These are phyloP conservation scores for Apamea anceps DNA, from an alignment of 2,888 invertebrate genomes.

Conservation along the genomic window DNA sequence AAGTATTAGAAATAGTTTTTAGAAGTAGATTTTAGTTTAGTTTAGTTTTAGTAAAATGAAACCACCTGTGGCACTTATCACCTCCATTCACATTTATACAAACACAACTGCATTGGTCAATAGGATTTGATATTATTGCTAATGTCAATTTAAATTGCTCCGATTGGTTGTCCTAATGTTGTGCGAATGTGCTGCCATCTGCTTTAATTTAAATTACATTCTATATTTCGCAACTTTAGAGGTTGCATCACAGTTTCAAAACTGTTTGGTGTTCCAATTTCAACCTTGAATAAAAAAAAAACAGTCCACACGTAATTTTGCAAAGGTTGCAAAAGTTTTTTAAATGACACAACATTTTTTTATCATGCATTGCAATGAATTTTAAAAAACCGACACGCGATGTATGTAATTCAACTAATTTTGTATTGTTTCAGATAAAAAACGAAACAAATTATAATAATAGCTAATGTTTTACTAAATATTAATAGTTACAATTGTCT, in stretches of 20 bases:
- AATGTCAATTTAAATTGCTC: conserved; percentile 22
- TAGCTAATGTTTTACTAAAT: conserved; percentile 37
- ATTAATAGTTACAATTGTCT: conserved; percentile 15
- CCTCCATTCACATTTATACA: background rate
- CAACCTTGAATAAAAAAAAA: conserved; percentile 46
- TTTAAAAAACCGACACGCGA: conserved; percentile 40
- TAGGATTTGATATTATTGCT: conserved; percentile 15
- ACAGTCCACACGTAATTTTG: conserved; percentile 25
- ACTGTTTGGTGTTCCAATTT: conserved; percentile 30
- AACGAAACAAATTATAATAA: conserved; percentile 52
- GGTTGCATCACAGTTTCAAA: conserved; percentile 43
- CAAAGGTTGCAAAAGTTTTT: conserved; percentile 41
- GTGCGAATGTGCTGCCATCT: conserved; percentile 21
- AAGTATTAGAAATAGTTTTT: too few relatives aligned
- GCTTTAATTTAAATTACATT: conserved; percentile 21
- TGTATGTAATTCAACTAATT: conserved; percentile 36
- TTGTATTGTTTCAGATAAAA: conserved; percentile 47
- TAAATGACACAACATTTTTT: conserved; percentile 45
- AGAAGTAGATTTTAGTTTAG: too few relatives aligned
- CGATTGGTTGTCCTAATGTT: background rate
- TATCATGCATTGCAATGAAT: conserved; percentile 31
- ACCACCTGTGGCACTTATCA: background rate
- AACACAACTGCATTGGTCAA: conserved; percentile 10
- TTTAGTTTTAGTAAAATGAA: background rate
- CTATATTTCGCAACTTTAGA: conserved; percentile 32